Conservation (phyloP, 2,113 vertebrate species). For the Edolisoma coerulescens region DNA sequence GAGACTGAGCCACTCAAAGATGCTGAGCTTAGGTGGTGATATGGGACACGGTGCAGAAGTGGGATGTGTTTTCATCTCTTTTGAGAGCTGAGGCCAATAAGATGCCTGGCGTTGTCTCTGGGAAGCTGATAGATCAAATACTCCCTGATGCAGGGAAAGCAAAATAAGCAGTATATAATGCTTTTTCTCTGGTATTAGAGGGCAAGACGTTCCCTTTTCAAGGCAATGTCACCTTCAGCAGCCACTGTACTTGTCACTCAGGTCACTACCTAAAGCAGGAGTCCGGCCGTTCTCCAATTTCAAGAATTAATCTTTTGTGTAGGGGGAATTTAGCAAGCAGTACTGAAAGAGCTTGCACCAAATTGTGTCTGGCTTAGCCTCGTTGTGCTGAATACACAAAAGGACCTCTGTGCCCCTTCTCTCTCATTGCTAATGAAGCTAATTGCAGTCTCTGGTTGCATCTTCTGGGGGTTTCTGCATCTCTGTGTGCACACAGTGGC, state of each 20-base stretch:
- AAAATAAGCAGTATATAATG: not conserved
- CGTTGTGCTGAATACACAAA: not conserved
- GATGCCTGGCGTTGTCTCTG: not conserved
- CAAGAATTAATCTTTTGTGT: not conserved
- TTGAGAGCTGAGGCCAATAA: conserved; percentile 9
- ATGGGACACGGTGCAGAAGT: not conserved
- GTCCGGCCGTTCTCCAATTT: not conserved
- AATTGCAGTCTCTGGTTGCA: not conserved
- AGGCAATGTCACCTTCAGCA: conserved; percentile 1
- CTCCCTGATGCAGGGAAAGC: not conserved
- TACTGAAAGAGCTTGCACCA: not conserved
- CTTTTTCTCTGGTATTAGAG: not conserved
- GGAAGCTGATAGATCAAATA: not conserved
- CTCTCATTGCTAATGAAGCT: not conserved
- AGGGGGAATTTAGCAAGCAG: not conserved
- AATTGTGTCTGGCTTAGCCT: not conserved
- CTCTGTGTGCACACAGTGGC: not conserved
- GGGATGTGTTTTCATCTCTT: conserved; percentile 20
- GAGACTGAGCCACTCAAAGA: not conserved
- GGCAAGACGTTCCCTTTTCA: not conserved
- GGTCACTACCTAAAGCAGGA: not conserved
- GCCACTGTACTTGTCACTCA: not conserved
- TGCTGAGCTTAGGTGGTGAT: not conserved
- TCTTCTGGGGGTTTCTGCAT: not conserved
- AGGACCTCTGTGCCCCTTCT: not conserved